Percentiles rank a stretch among this genome's conserved stretches.
Evolutionary conservation across 1,140 invertebrate genomes (phyloP).

Genomic region (Ostrea edulis): DNA sequence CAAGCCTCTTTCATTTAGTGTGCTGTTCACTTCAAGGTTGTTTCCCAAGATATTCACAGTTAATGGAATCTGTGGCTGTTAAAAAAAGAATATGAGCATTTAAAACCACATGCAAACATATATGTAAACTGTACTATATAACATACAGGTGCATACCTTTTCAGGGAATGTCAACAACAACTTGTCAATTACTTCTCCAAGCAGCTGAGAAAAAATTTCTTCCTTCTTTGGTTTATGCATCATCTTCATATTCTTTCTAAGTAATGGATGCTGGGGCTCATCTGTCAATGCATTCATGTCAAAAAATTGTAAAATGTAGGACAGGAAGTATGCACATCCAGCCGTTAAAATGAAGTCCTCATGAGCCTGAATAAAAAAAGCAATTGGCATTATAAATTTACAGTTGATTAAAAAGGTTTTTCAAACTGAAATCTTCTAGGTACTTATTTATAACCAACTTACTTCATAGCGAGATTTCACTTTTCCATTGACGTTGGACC

Average conservation of each 20-base stretch:
- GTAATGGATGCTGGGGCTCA: conserved; percentile 20
- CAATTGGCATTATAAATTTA: background rate
- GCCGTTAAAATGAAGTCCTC: conserved; percentile 32
- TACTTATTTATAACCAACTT: too few species aligned
- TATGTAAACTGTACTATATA: too few species aligned
- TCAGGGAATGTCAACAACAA: too few species aligned
- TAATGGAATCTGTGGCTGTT: conserved; percentile 11
- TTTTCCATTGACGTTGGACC: conserved; percentile 8
- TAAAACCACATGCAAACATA: too few species aligned
- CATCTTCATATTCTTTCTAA: background rate
- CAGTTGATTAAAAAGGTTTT: background rate
- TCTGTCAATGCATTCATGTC: conserved; percentile 33
- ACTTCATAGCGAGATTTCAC: background rate
- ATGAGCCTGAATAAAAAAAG: conserved; percentile 43
- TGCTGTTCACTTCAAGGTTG: too few species aligned
- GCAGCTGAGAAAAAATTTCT: conserved; percentile 21
- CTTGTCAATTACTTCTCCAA: conserved; percentile 3
- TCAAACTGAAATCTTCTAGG: background rate
- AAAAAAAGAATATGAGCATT: too few species aligned
- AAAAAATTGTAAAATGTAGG: conserved; percentile 19
- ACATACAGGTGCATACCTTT: background rate
- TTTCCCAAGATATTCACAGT: too few species aligned
- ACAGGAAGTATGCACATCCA: conserved; percentile 40
- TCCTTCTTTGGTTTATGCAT: background rate
- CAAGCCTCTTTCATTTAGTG: too few species aligned